phyloP scores from a whole-genome alignment of 2,888 invertebrate species.

The Girardia tigrina region DNA sequence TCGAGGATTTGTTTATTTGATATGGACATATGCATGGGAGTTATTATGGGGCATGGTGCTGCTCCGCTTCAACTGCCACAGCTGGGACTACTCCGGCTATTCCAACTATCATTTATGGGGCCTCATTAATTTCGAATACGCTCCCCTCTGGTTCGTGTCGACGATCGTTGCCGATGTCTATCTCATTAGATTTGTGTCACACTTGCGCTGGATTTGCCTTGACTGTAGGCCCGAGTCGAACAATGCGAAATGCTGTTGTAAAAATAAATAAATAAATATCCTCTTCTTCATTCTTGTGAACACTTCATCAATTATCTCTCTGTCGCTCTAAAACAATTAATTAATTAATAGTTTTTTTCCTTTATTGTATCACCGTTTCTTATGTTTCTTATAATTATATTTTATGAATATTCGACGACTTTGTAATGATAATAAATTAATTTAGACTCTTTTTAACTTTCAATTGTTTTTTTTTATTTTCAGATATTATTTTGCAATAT shows the following conservation, averaged over 20 bases:
- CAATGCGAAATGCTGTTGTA: background rate
- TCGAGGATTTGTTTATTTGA: conserved; percentile 30
- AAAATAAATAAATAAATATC: background rate
- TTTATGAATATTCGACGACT: too few relatives aligned
- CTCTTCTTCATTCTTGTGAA: too few relatives aligned
- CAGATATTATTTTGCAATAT: too few relatives aligned
- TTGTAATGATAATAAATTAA: too few relatives aligned
- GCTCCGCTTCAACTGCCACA: background rate
- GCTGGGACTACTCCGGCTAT: conserved; percentile 36
- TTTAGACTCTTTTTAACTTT: too few relatives aligned
- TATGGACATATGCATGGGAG: conserved; percentile 35
- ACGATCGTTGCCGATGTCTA: conserved; percentile 21
- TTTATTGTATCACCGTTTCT: too few relatives aligned
- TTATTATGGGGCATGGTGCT: conserved; percentile 31
- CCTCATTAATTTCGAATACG: conserved; percentile 35
- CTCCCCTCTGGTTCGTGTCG: conserved; percentile 32
- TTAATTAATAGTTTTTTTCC: too few relatives aligned
- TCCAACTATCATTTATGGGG: conserved; percentile 35
- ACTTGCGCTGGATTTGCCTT: background rate
- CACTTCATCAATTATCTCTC: too few relatives aligned
- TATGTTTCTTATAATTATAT: too few relatives aligned
- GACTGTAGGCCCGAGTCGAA: background rate
- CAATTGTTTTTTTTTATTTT: too few relatives aligned
- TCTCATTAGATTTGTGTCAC: background rate
- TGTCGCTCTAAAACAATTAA: too few relatives aligned